phyloP scores from a whole-genome alignment of 2,797 vertebrate species.

The Aphelocoma californica region DNA sequence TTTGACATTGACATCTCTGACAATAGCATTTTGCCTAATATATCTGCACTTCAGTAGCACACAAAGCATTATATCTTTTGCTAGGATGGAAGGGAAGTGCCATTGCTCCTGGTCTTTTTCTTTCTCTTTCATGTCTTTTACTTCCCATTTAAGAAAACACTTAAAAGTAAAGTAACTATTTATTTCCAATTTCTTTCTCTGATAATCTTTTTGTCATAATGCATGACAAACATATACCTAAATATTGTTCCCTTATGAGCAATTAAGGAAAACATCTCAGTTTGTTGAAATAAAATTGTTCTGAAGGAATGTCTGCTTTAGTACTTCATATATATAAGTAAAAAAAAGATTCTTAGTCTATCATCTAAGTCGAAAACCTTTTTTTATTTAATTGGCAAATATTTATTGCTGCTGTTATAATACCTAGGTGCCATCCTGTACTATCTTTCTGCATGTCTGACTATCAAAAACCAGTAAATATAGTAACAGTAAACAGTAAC shows the following conservation, averaged over 20 bases:
- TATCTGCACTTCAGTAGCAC: neutral
- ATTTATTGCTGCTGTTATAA: neutral
- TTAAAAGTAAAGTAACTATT: neutral
- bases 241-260: neutral
- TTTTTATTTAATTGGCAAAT: neutral
- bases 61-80: neutral
- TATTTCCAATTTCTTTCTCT: neutral
- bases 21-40: neutral
- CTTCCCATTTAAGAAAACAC: neutral
- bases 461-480: neutral
- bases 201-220: neutral
- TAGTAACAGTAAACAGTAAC: neutral
- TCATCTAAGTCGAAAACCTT: neutral
- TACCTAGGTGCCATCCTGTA: neutral
- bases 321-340: neutral
- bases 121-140: neutral
- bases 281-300: neutral
- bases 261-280: neutral
- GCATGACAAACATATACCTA: neutral
- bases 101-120: fast-evolving
- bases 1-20: neutral
- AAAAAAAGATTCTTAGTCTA: neutral
- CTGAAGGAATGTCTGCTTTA: neutral
- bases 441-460: neutral
- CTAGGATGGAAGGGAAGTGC: neutral